These are phyloP conservation scores for Geodia barretti DNA, from an alignment of 37 sponge, comb jelly and placozoan genomes.

Conservation along the genomic window DNA sequence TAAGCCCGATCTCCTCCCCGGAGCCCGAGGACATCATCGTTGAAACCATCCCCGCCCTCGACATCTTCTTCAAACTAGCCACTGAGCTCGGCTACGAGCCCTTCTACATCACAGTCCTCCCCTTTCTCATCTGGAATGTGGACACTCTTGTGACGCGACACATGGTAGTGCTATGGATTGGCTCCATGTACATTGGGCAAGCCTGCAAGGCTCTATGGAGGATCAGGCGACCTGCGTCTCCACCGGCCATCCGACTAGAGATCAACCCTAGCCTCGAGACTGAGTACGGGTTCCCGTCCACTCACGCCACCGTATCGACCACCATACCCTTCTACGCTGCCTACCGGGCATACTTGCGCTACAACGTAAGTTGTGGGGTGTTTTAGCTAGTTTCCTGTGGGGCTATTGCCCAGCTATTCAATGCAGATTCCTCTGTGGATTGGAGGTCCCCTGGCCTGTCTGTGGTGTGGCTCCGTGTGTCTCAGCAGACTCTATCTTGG, in stretches of 20 bases:
- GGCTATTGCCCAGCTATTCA: not conserved
- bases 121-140: slow-evolving; percentile 73
- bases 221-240: slow-evolving; percentile 72
- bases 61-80: slow-evolving; percentile 80
- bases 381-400: not conserved
- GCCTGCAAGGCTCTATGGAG: slow-evolving; percentile 75
- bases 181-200: slow-evolving; percentile 93
- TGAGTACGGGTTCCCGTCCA: slow-evolving; percentile 96
- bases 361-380: slow-evolving; percentile 56
- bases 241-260: slow-evolving; percentile 79
- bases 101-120: slow-evolving; percentile 86
- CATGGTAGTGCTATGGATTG: slow-evolving; percentile 62
- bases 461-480: slow-evolving; percentile 82
- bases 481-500: slow-evolving; percentile 89
- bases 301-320: slow-evolving; percentile 87
- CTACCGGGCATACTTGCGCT: slow-evolving; percentile 43
- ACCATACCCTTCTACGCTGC: slow-evolving; percentile 71
- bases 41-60: slow-evolving; percentile 68
- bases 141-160: slow-evolving; percentile 61
- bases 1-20: slow-evolving; percentile 7
- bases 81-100: slow-evolving; percentile 88
- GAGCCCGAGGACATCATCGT: slow-evolving; percentile 11
- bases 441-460: slow-evolving; percentile 25
- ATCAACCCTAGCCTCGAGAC: slow-evolving; percentile 58
- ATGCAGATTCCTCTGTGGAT: slow-evolving; percentile 28